A percentile compares a stretch with the other conserved stretches of the same genome.
Evolutionary conservation across 2,797 vertebrate genomes (phyloP).

Genomic region (Ptychobarbus kaznakovi): DNA sequence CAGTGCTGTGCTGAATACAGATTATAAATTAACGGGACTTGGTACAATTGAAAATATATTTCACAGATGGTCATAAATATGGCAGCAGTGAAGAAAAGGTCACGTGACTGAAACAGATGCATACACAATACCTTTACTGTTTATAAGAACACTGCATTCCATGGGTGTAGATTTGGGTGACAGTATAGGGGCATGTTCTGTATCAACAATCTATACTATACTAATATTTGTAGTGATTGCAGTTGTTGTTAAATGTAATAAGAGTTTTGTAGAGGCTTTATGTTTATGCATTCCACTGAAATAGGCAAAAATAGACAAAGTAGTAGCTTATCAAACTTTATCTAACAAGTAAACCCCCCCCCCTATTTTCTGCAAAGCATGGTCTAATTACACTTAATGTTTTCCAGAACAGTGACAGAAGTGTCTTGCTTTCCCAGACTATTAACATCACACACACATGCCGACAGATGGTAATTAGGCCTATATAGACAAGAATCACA

Average conservation of each 20-base stretch:
- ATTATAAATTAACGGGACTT: not conserved
- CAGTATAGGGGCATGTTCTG: not conserved
- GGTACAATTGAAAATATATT: not conserved
- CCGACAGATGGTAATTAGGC: not conserved
- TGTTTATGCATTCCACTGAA: not conserved
- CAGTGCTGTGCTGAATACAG: not conserved
- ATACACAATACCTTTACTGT: not conserved
- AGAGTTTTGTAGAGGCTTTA: not conserved
- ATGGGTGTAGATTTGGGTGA: not conserved
- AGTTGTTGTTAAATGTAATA: not conserved
- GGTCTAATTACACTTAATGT: conserved; percentile 23
- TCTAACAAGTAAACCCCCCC: no score
- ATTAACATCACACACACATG: conserved; percentile 8
- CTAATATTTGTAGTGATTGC: not conserved
- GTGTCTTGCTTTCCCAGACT: not conserved
- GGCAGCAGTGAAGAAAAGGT: not conserved
- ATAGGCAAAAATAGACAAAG: not conserved
- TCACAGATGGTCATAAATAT: not conserved
- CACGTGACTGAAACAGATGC: conserved; percentile 1
- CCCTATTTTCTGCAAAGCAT: not conserved
- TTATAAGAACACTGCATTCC: conserved; percentile 14
- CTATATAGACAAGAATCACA: not conserved
- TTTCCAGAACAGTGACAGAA: conserved; percentile 17
- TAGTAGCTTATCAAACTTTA: not conserved
- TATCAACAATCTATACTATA: not conserved